These are phyloP conservation scores for Pelobates cultripes DNA, from an alignment of 2,797 vertebrate genomes.

Conservation along the genomic window DNA sequence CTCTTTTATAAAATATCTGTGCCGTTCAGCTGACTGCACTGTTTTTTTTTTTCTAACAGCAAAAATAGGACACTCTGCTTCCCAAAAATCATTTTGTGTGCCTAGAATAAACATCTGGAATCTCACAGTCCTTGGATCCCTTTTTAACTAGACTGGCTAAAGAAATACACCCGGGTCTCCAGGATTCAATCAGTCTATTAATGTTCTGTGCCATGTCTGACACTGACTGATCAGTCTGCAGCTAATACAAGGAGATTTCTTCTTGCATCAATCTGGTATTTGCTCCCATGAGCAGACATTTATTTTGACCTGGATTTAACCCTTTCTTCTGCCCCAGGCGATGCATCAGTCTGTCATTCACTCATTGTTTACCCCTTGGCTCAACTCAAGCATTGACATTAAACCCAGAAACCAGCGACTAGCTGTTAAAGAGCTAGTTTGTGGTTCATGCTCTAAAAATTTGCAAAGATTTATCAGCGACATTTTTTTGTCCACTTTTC, in stretches of 20 bases:
- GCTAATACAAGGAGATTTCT: constrained; percentile 36
- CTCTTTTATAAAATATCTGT: constrained; percentile 40
- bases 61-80: constrained; percentile 28
- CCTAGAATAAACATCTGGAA: constrained; percentile 12
- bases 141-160: constrained; percentile 27
- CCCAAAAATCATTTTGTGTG: constrained; percentile 10
- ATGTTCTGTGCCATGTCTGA: constrained; percentile 39
- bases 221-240: constrained; percentile 37
- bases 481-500: too few relatives aligned
- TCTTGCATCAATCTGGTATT: constrained; percentile 39
- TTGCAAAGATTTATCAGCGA: too few relatives aligned
- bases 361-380: too few relatives aligned
- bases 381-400: too few relatives aligned
- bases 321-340: background rate
- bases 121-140: constrained; percentile 18
- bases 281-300: constrained; percentile 17
- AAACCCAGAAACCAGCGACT: too few relatives aligned
- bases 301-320: constrained; percentile 14
- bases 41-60: constrained; percentile 17
- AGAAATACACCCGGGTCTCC: constrained; percentile 17
- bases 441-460: too few relatives aligned
- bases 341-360: background rate
- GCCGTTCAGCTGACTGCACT: constrained; percentile 27
- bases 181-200: constrained; percentile 45
- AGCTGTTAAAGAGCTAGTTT: too few relatives aligned